These are phyloP conservation scores for Clarias laeviceps DNA, from an alignment of 2,797 vertebrate genomes.

Conservation along the genomic window DNA sequence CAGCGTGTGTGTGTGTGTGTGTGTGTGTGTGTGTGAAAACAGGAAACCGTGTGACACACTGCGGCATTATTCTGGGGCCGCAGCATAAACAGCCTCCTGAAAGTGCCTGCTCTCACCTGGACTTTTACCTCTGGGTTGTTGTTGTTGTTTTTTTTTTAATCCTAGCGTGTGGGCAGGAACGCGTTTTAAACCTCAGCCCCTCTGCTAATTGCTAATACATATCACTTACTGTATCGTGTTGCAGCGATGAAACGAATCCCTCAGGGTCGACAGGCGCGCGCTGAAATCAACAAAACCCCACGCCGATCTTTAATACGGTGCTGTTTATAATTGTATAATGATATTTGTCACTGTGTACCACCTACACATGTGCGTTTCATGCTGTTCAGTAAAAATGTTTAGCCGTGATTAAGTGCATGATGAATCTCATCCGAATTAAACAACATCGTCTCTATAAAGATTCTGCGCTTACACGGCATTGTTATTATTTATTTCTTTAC, in stretches of 20 bases:
- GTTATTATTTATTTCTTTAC: not conserved
- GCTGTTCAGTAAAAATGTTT: not conserved
- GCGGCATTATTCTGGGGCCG: conserved; percentile 60
- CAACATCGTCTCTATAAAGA: not conserved
- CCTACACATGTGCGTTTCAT: conserved; percentile 23
- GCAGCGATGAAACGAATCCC: conserved; percentile 28
- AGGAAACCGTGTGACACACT: conserved; percentile 5
- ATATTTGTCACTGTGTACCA: conserved; percentile 24
- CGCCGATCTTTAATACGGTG: not conserved
- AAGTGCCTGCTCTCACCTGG: conserved; percentile 49
- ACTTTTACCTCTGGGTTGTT: not conserved
- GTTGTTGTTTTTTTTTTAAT: not conserved
- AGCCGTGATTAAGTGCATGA: not conserved
- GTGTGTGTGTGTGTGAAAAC: conserved; percentile 1
- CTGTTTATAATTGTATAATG: conserved; percentile 29
- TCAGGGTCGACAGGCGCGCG: not conserved
- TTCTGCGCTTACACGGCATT: not conserved
- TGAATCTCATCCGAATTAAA: conserved; percentile 11
- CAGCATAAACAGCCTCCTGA: conserved; percentile 69
- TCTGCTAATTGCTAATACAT: conserved; percentile 25
- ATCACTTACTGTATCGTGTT: conserved; percentile 22
- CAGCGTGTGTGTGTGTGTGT: conserved; percentile 13
- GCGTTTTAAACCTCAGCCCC: conserved; percentile 24
- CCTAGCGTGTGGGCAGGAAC: conserved; percentile 38
- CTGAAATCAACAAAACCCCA: conserved; percentile 7